phyloP scores from a whole-genome alignment of 2,797 vertebrate species.

The Pampus argenteus region DNA sequence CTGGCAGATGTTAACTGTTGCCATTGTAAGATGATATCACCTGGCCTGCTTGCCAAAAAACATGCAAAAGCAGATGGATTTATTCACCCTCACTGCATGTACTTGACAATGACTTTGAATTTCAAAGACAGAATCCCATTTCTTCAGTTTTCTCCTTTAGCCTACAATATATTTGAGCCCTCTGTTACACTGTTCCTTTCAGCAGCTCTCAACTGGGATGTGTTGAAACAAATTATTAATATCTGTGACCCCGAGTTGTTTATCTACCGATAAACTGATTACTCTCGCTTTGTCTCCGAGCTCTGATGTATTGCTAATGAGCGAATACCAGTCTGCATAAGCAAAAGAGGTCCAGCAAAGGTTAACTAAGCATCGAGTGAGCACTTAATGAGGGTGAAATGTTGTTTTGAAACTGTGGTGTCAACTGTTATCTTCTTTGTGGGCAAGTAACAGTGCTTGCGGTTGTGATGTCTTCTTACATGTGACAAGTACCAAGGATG shows the following conservation, averaged over 20 bases:
- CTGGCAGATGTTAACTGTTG: constrained; percentile 22
- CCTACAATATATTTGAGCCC: no score
- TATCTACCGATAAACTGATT: constrained; percentile 56
- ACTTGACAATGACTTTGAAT: constrained; percentile 19
- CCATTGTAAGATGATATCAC: constrained; percentile 15
- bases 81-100: constrained; percentile 9
- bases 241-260: constrained; percentile 41
- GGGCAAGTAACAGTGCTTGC: constrained; percentile 27
- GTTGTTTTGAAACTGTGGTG: constrained; percentile 37
- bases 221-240: constrained; percentile 19
- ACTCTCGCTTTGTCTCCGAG: constrained; percentile 47
- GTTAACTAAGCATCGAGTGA: constrained; percentile 40
- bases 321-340: constrained; percentile 44
- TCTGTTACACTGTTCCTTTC: constrained; percentile 17
- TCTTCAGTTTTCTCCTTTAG: no score
- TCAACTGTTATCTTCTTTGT: constrained; percentile 26
- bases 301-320: constrained; percentile 68
- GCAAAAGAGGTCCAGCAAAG: constrained; percentile 47
- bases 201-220: constrained; percentile 7
- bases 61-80: constrained; percentile 31
- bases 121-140: constrained; percentile 30
- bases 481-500: constrained; percentile 47
- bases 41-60: constrained; percentile 17
- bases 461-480: constrained; percentile 46
- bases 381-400: constrained; percentile 65